phyloP scores from a whole-genome alignment of 2,888 invertebrate genomes.

The Apocheima hispidaria region DNA sequence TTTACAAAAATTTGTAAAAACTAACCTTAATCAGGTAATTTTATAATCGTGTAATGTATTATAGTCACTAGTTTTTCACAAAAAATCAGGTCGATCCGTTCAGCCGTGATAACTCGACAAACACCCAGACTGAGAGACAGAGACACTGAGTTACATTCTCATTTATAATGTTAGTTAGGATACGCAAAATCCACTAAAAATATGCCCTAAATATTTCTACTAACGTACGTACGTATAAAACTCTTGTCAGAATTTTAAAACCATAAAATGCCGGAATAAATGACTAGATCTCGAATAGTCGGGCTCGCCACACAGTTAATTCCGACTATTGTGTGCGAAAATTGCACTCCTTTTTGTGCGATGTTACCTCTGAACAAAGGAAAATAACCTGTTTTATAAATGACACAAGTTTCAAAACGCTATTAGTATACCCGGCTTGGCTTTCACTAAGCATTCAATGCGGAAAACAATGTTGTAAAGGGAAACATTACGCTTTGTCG shows the following conservation, averaged over 20 bases:
- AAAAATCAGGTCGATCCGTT: too few species aligned
- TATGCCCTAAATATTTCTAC: too few species aligned
- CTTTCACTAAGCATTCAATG: slow-evolving; percentile 43
- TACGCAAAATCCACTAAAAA: too few species aligned
- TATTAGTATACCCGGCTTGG: slow-evolving; percentile 31
- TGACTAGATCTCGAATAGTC: slow-evolving; percentile 47
- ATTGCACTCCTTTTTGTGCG: slow-evolving; percentile 55
- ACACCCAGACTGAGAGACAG: too few species aligned
- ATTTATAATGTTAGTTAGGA: too few species aligned
- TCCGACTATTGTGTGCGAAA: slow-evolving; percentile 60
- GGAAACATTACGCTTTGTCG: slow-evolving; percentile 34
- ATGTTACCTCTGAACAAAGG: slow-evolving; percentile 34
- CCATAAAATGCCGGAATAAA: slow-evolving; percentile 38
- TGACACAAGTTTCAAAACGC: slow-evolving; percentile 36
- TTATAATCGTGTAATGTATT: too few species aligned
- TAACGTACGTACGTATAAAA: not conserved
- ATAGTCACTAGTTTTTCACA: too few species aligned
- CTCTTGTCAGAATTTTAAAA: slow-evolving; percentile 33
- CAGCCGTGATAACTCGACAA: too few species aligned
- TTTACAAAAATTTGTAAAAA: too few species aligned
- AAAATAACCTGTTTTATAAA: slow-evolving; percentile 43
- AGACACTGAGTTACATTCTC: too few species aligned
- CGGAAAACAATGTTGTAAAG: slow-evolving; percentile 48
- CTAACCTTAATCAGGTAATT: too few species aligned
- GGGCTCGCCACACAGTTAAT: slow-evolving; percentile 56